These are phyloP conservation scores for Macropodus opercularis DNA, from an alignment of 2,797 vertebrate species.

Conservation along the genomic window DNA sequence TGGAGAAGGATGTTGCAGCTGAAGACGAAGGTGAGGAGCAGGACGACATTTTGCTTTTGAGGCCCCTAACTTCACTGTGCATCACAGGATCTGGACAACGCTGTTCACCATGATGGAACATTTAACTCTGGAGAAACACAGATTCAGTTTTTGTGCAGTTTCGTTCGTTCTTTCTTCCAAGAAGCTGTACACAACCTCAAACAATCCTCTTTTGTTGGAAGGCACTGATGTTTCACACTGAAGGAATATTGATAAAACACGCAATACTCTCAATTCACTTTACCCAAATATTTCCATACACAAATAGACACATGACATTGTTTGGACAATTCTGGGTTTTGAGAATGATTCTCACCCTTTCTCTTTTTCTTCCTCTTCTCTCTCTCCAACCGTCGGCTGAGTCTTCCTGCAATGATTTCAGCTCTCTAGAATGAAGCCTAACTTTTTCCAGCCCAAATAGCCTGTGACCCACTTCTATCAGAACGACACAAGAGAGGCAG, in stretches of 20 bases:
- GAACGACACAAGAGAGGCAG: constrained; percentile 57
- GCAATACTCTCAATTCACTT: neutral
- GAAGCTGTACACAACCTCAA: neutral
- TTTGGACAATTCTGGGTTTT: constrained; percentile 12
- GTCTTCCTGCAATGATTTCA: constrained; percentile 75
- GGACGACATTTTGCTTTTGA: no score
- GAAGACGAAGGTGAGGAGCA: no score
- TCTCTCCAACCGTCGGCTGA: constrained; percentile 44
- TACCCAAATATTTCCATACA: constrained; percentile 5
- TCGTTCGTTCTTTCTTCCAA: neutral
- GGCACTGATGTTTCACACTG: neutral
- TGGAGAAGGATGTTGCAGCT: no score
- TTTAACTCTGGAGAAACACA: neutral
- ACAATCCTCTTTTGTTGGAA: neutral
- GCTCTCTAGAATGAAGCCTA: constrained; percentile 75
- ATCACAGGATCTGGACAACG: neutral
- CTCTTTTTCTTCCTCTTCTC: constrained; percentile 17
- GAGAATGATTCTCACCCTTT: constrained; percentile 18
- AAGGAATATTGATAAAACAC: neutral
- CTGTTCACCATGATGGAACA: neutral
- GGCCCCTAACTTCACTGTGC: neutral
- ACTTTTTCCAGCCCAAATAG: constrained; percentile 79
- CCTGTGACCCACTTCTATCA: constrained; percentile 78
- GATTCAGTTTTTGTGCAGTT: neutral
- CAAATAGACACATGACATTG: constrained; percentile 11